Evolutionary conservation across 2,888 invertebrate species (phyloP).

Genomic region (Malacosoma neustria): DNA sequence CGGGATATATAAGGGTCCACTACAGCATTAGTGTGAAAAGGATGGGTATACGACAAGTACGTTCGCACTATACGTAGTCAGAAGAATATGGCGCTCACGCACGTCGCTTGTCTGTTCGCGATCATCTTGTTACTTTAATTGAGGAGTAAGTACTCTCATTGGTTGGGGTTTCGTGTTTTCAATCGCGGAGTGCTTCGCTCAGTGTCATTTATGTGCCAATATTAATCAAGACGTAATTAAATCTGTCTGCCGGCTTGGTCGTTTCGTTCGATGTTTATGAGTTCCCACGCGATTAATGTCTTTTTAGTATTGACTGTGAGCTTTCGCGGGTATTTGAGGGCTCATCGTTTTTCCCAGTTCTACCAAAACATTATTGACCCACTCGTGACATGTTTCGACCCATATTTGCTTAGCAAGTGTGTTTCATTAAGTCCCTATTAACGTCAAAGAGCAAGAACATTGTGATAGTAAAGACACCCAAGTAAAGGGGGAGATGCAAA

Average conservation of each 20-base stretch:
- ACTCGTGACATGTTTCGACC: conserved; percentile 39
- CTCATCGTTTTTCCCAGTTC: conserved; percentile 21
- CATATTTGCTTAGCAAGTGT: conserved; percentile 59
- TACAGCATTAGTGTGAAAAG: conserved; percentile 7
- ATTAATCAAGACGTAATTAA: conserved; percentile 59
- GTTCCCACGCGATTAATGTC: conserved; percentile 72
- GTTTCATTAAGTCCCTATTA: no score
- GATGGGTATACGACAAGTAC: conserved; percentile 41
- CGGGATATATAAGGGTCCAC: conserved; percentile 1
- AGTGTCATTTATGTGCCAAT: conserved; percentile 44
- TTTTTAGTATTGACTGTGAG: conserved; percentile 61
- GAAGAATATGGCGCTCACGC: conserved; percentile 66
- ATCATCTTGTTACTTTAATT: conserved; percentile 36
- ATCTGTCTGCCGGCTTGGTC: conserved; percentile 57
- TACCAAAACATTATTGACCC: conserved; percentile 60
- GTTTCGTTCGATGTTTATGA: conserved; percentile 50
- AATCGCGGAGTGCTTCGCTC: conserved; percentile 29
- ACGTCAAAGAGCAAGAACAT: conserved; percentile 29
- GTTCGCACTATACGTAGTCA: conserved; percentile 33
- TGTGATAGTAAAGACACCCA: conserved; percentile 28
- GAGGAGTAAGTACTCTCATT: conserved; percentile 35
- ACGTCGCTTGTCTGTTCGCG: conserved; percentile 53
- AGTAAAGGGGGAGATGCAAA: conserved; percentile 34
- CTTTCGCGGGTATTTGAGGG: conserved; percentile 39
- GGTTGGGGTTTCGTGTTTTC: conserved; percentile 53